Conservation (phyloP, 1,140 invertebrate genomes). For the Heliconius hewitsoni region DNA sequence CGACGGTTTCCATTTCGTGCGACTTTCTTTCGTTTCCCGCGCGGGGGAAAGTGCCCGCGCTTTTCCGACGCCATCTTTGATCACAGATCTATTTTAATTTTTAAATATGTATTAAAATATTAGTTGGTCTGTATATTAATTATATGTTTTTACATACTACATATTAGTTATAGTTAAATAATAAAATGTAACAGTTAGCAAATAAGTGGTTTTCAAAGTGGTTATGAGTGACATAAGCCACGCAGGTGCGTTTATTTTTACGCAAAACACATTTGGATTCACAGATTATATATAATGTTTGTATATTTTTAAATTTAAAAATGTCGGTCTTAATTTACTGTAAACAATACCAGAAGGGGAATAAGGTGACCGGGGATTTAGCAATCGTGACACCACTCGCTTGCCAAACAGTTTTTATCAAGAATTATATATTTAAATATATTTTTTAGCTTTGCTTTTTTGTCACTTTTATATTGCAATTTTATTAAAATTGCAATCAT, state of each 20-base stretch:
- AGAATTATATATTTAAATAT: slow-evolving; percentile 12
- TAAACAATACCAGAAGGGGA: slow-evolving; percentile 29
- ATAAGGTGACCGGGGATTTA: slow-evolving; percentile 38
- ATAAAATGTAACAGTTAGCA: neutral
- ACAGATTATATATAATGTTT: slow-evolving; percentile 6
- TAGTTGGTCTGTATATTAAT: neutral
- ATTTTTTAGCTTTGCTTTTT: neutral
- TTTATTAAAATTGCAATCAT: neutral
- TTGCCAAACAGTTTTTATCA: slow-evolving; percentile 23
- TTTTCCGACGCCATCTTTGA: slow-evolving; percentile 78
- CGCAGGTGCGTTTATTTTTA: slow-evolving; percentile 37
- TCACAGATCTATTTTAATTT: slow-evolving; percentile 7
- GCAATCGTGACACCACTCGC: slow-evolving; percentile 27
- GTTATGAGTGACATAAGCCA: slow-evolving; percentile 10
- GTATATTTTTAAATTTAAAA: slow-evolving; percentile 32
- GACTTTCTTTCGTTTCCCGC: slow-evolving; percentile 77
- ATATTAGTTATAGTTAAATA: neutral
- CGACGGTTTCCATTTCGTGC: slow-evolving; percentile 75
- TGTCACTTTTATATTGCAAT: neutral
- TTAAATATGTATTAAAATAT: neutral
- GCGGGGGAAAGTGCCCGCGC: slow-evolving; percentile 75
- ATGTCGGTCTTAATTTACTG: slow-evolving; percentile 39
- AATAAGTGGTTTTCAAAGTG: neutral
- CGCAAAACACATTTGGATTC: slow-evolving; percentile 32
- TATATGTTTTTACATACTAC: neutral